Evolutionary conservation across 2,888 invertebrate genomes (phyloP).

Genomic region (Entomobrya proxima): DNA sequence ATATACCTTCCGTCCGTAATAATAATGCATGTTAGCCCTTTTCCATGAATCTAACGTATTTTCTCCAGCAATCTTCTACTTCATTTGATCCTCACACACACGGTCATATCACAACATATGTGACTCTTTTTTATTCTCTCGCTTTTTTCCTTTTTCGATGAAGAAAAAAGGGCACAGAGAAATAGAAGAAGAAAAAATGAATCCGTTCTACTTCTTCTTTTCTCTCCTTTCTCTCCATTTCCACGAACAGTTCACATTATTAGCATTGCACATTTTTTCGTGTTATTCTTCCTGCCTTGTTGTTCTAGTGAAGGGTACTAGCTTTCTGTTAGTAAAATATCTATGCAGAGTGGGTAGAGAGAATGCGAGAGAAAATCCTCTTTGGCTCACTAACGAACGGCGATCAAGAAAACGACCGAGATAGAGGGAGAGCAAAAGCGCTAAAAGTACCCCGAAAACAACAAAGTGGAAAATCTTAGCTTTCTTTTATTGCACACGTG

Average conservation of each 20-base stretch:
- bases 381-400: background rate
- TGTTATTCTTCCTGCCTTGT: background rate
- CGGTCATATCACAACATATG: slow-evolving; percentile 3
- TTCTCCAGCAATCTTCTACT: slow-evolving; percentile 9
- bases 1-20: background rate
- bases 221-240: slow-evolving; percentile 6
- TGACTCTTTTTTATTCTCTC: background rate
- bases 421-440: background rate
- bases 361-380: slow-evolving; percentile 33
- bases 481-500: background rate
- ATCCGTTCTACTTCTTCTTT: slow-evolving; percentile 21
- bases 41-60: slow-evolving; percentile 3
- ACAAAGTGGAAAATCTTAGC: background rate
- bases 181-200: background rate
- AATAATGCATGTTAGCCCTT: background rate
- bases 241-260: slow-evolving; percentile 13
- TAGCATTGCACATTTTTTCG: slow-evolving; percentile 13
- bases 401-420: background rate
- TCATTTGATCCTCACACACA: background rate
- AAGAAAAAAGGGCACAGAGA: background rate
- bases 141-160: background rate
- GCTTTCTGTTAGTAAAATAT: background rate
- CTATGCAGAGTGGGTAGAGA: too few species aligned
- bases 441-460: background rate
- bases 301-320: background rate